These are phyloP conservation scores for Philereme transversata DNA, from an alignment of 2,888 invertebrate species.

Conservation along the genomic window DNA sequence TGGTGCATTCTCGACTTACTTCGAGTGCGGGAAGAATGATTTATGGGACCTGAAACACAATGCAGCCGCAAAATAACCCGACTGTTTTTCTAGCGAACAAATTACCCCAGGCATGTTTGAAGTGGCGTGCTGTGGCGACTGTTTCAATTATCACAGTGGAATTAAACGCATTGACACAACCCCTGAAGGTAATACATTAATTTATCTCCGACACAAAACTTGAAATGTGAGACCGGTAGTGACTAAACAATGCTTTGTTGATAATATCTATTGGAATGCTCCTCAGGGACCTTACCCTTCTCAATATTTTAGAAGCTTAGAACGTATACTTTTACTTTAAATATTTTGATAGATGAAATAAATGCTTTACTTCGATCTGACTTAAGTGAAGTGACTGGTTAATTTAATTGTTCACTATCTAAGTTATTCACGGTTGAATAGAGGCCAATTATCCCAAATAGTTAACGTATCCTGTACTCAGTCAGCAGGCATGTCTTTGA, in stretches of 20 bases:
- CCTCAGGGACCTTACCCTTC: constrained; percentile 25
- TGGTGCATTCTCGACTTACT: constrained; percentile 66
- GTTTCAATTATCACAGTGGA: constrained; percentile 35
- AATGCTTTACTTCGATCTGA: constrained; percentile 12
- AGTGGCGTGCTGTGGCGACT: constrained; percentile 46
- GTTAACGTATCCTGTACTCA: constrained; percentile 41
- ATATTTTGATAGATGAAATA: constrained; percentile 8
- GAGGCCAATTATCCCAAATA: constrained; percentile 58
- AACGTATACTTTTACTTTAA: constrained; percentile 16
- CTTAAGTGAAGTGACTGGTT: constrained; percentile 34
- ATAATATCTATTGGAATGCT: constrained; percentile 35
- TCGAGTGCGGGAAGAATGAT: constrained; percentile 70
- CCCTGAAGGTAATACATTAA: constrained; percentile 57
- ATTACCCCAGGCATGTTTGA: constrained; percentile 59
- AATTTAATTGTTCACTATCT: constrained; percentile 38
- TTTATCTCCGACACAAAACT: constrained; percentile 46
- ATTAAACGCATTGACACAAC: constrained; percentile 48
- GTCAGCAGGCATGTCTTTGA: constrained; percentile 38
- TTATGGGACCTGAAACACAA: constrained; percentile 71
- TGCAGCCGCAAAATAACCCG: constrained; percentile 79
- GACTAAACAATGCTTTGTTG: constrained; percentile 45
- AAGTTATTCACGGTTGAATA: constrained; percentile 49
- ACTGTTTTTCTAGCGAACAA: constrained; percentile 68
- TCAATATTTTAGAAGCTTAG: constrained; percentile 17
- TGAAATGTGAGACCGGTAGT: constrained; percentile 40